Evolutionary conservation across 2,888 invertebrate genomes (phyloP).

Genomic region (Amiota mariae): DNA sequence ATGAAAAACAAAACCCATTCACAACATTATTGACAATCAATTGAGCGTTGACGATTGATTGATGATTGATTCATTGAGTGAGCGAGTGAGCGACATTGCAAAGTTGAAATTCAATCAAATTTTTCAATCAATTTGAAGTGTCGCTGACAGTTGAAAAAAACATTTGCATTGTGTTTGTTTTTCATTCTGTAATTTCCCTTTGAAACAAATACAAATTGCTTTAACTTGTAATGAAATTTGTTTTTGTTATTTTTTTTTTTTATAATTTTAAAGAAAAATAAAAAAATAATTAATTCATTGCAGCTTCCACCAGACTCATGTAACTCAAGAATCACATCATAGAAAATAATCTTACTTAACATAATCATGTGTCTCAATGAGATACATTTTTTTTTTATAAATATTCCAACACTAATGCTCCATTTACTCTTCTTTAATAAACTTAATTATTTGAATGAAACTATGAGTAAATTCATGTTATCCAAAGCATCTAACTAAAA

Average conservation of each 20-base stretch:
- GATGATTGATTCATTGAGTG: constrained; percentile 6
- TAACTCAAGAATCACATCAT: no score
- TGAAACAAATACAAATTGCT: background rate
- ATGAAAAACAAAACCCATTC: background rate
- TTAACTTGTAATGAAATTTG: background rate
- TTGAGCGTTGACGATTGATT: constrained; percentile 17
- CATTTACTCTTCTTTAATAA: no score
- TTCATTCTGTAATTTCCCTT: background rate
- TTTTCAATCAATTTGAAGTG: constrained; percentile 15
- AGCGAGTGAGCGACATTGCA: background rate
- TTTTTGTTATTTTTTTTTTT: background rate
- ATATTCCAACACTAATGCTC: no score
- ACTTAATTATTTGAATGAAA: no score
- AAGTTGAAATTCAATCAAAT: constrained; percentile 24
- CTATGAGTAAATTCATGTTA: no score
- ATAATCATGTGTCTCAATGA: no score
- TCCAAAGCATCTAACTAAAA: no score
- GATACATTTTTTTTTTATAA: no score
- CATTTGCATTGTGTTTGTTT: background rate
- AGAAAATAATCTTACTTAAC: no score
- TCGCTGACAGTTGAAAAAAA: background rate
- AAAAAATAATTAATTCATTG: no score
- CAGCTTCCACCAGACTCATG: no score
- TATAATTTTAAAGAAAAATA: background rate
- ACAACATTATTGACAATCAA: constrained; percentile 20